These are phyloP conservation scores for Ophiothrix spiculata DNA, from an alignment of 35 echinoderm and acorn worm genomes.

Conservation along the genomic window DNA sequence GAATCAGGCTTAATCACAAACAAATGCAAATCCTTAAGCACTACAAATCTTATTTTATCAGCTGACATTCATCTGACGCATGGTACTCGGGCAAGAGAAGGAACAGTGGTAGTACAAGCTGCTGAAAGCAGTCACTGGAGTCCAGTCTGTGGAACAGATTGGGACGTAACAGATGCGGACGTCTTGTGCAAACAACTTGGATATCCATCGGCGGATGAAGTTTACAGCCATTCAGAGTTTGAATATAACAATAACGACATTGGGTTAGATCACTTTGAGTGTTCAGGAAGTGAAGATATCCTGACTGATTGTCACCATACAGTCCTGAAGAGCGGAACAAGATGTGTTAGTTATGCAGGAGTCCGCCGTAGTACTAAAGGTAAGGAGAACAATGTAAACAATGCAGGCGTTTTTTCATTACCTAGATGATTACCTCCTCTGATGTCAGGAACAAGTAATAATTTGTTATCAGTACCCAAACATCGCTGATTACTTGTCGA, in stretches of 20 bases:
- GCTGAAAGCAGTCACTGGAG: neutral
- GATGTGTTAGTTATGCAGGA: neutral
- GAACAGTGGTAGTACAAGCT: neutral
- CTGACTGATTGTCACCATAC: neutral
- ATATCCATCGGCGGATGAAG: neutral
- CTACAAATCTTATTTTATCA: neutral
- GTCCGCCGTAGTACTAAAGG: neutral
- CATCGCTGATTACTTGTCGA: too few relatives aligned
- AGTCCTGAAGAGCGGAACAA: neutral
- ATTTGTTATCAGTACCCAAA: too few relatives aligned
- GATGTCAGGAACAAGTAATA: too few relatives aligned
- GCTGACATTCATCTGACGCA: neutral
- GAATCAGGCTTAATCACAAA: too few relatives aligned
- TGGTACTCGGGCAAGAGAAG: neutral
- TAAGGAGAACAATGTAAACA: too few relatives aligned
- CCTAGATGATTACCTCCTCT: too few relatives aligned
- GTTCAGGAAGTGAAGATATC: neutral
- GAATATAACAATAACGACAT: neutral
- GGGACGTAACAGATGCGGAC: neutral
- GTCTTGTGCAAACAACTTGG: neutral
- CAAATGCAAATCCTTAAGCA: neutral
- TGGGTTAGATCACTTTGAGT: neutral
- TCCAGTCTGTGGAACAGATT: neutral
- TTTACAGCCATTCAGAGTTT: neutral
- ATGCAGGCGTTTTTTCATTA: too few relatives aligned